Percentiles rank a stretch among this genome's conserved stretches.
Conservation (phyloP, 2,113 vertebrate genomes). For the Cichladusa arquata region DNA sequence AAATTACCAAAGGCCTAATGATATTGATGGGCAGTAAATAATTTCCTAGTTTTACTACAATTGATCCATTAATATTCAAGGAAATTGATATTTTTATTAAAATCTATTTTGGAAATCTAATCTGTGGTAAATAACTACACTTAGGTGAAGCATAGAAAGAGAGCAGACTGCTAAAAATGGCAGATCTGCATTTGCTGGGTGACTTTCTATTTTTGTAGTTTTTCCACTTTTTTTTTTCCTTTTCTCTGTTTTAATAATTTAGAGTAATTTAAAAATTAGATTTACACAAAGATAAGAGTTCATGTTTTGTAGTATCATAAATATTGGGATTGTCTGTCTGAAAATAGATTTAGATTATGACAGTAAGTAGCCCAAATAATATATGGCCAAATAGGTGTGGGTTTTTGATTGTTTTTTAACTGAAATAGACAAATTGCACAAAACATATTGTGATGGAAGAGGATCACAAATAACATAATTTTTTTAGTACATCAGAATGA, state of each 20-base stretch:
- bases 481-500: constrained; percentile 19
- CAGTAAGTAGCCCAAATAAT: neutral
- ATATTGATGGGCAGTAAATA: neutral
- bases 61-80: neutral
- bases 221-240: neutral
- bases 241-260: neutral
- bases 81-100: neutral
- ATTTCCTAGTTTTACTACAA: neutral
- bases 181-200: neutral
- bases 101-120: neutral
- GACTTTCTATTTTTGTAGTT: neutral
- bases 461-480: neutral
- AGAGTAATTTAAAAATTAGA: neutral
- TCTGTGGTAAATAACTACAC: constrained; percentile 43
- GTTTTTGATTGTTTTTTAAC: neutral
- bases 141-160: constrained; percentile 50
- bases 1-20: neutral
- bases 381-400: neutral
- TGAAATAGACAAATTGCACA: neutral
- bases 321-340: neutral
- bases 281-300: neutral
- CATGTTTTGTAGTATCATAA: neutral
- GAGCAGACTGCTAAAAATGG: constrained; percentile 8
- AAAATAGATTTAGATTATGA: neutral
- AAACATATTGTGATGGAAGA: neutral